Evolutionary conservation across 1,140 invertebrate genomes (phyloP).

Genomic region (Pseudachorutes palmiensis): DNA sequence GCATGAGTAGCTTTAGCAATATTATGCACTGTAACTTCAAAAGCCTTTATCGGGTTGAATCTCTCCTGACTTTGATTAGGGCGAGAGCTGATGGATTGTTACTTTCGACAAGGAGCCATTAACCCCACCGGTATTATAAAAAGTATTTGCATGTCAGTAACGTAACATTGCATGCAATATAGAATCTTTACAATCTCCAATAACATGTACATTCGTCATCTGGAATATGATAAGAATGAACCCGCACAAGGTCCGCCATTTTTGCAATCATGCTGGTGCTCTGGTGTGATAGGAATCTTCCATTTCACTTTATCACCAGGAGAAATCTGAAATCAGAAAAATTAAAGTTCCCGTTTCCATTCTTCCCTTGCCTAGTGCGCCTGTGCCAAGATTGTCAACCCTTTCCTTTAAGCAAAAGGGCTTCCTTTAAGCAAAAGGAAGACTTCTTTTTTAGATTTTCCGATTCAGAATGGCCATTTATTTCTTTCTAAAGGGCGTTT

Average conservation of each 20-base stretch:
- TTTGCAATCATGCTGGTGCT: conserved; percentile 35
- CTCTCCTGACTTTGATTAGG: conserved; percentile 1
- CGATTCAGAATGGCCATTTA: no score
- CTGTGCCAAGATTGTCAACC: no score
- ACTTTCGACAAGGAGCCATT: not conserved
- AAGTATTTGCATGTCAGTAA: conserved; percentile 1
- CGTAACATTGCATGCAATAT: not conserved
- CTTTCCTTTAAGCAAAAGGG: no score
- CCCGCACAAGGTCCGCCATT: conserved; percentile 17
- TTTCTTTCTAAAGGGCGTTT: no score
- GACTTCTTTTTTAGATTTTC: no score
- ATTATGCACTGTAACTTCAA: no score
- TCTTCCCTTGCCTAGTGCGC: no score
- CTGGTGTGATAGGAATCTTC: conserved; percentile 15
- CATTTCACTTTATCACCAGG: not conserved
- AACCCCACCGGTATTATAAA: not conserved
- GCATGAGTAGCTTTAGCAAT: not conserved
- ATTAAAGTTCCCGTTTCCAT: no score
- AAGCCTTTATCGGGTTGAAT: no score
- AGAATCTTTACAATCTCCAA: conserved; percentile 5
- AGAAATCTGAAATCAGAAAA: conserved; percentile 15
- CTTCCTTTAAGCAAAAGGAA: no score
- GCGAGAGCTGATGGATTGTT: conserved; percentile 3
- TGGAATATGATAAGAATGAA: conserved; percentile 25
- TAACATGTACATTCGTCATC: conserved; percentile 32